These are phyloP conservation scores for Dysmachus trigonus DNA, from an alignment of 2,888 invertebrate genomes.

Conservation along the genomic window DNA sequence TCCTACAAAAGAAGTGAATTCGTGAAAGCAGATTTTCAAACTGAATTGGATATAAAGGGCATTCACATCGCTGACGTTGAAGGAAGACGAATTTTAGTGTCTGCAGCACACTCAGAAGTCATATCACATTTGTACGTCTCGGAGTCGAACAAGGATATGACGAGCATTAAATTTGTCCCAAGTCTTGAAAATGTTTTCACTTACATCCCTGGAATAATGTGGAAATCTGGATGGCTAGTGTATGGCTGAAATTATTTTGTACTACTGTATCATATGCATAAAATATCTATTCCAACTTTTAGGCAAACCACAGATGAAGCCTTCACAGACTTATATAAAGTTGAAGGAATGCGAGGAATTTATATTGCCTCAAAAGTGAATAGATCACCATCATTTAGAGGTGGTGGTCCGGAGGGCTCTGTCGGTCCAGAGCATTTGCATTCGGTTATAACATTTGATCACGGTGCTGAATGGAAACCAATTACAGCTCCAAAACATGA, in stretches of 20 bases:
- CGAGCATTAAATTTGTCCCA: conserved; percentile 76
- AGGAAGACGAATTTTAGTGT: conserved; percentile 81
- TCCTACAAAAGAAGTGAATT: conserved; percentile 79
- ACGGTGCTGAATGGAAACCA: conserved; percentile 84
- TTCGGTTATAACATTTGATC: conserved; percentile 85
- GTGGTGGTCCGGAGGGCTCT: conserved; percentile 53
- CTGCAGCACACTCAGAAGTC: conserved; percentile 79
- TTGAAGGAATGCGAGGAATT: conserved; percentile 86
- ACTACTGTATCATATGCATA: neutral
- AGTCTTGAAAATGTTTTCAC: conserved; percentile 84
- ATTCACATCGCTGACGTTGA: conserved; percentile 88
- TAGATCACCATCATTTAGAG: conserved; percentile 61
- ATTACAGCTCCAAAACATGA: conserved; percentile 77
- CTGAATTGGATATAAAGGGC: conserved; percentile 68
- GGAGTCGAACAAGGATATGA: conserved; percentile 71
- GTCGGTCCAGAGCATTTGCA: conserved; percentile 79
- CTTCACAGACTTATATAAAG: conserved; percentile 88
- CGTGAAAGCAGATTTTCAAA: conserved; percentile 78
- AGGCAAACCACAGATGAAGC: conserved; percentile 82
- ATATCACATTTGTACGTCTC: conserved; percentile 84
- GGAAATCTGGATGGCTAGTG: conserved; percentile 85
- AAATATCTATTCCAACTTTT: conserved; percentile 51
- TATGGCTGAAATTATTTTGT: conserved; percentile 63
- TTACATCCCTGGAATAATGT: conserved; percentile 83
- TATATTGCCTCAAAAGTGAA: conserved; percentile 86